These are phyloP conservation scores for Oreocharis arfaki DNA, from an alignment of 2,113 vertebrate genomes.

Conservation along the genomic window DNA sequence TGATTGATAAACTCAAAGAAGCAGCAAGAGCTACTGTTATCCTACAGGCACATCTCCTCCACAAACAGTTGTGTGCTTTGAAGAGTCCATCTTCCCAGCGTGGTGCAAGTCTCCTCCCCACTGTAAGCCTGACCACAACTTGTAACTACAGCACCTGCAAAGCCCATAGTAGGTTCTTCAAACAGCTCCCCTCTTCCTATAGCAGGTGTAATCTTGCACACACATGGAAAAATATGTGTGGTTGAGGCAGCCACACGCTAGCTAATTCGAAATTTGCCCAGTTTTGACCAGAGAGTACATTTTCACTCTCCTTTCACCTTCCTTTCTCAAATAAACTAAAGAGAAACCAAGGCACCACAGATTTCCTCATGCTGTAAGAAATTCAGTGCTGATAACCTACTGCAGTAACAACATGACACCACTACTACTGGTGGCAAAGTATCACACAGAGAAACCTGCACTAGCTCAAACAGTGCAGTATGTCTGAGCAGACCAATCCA, in stretches of 20 bases:
- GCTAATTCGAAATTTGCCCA: background rate
- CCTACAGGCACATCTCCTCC: background rate
- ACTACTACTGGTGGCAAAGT: background rate
- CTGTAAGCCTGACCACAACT: background rate
- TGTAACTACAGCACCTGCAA: background rate
- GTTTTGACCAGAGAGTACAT: background rate
- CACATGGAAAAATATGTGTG: background rate
- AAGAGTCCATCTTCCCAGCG: background rate
- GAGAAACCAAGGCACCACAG: background rate
- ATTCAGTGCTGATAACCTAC: background rate
- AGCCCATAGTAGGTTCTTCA: background rate
- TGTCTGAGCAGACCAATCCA: background rate
- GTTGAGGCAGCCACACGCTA: background rate
- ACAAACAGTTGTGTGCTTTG: background rate
- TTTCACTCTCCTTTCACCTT: background rate
- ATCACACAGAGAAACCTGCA: background rate
- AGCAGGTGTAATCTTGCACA: background rate
- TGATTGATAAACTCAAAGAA: background rate
- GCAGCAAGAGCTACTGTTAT: background rate
- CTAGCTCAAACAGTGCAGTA: background rate
- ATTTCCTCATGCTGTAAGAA: background rate
- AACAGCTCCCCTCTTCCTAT: background rate
- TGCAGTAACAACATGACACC: accelerated
- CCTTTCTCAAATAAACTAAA: background rate
- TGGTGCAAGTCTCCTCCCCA: background rate